Evolutionary conservation across 64 coral and sea anemone species (phyloP), one percentile per base, ranked within the genome.

Genomic region (Porites australiensis): DNA sequence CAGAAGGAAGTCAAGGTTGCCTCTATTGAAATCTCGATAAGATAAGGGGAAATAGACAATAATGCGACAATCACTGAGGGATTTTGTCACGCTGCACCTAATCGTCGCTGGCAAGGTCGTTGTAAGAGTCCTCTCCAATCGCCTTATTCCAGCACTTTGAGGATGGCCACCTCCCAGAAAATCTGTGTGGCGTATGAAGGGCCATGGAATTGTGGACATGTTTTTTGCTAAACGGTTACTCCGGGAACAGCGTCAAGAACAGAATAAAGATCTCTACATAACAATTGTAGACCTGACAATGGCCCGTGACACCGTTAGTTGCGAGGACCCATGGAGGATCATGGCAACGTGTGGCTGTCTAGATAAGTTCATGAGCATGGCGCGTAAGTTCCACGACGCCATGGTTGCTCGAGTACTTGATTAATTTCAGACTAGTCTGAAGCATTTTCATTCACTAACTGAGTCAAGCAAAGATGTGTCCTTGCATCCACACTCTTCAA

Each of bases 1-100:
- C 4, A 51, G 7, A 18, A 72, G 50, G 64, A 87, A n/a, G n/a
- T 22, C 5, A 70, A 50, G 46, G 64, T 47, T 70, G 64, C 64
- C 19, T 48, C 83, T 43, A 87, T 87, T 21, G 18, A 5, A 65
- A 87, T 27, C 45, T 72, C 23, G 55, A 71, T 27, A 88, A 88
- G 23, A 0, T 68, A 1, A 88, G 75, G 44, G 70, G 86, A 16
- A 74, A 74, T 6, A 9, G 70, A 0, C 19, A 88, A 52, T 43
- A 18, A n/a, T 88, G 86, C 44, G 69, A 88, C n/a, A 88, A 88
- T 23, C 68, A 88, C 55, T 6, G 20, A 57, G 70, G 68, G 37
- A 88, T 55, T n/a, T 88, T 37, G 27, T 37, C 27, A 37, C 49
- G 37, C 86, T 74, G 16, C 27, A 37, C 27, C 68, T 88, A 0